Base-by-base conservation (phyloP, 2,113 vertebrate species). In the Clupea harengus region DNA sequence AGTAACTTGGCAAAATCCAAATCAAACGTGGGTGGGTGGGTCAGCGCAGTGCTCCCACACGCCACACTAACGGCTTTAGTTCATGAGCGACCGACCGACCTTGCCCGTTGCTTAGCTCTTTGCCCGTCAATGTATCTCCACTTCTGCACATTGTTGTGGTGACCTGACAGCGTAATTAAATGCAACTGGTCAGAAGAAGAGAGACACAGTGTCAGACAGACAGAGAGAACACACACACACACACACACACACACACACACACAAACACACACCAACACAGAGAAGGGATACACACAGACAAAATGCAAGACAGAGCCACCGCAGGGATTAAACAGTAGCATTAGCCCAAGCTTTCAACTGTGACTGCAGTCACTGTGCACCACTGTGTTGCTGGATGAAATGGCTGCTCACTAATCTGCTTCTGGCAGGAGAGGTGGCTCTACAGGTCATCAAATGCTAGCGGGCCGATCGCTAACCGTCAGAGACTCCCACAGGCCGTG, bases 401-500 rank as follows among this genome's bases (percentile, higher is more conserved):
- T 88, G 81, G 32, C 25, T 39, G 80, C n/a, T 82, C 86, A 86
- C 82, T 87, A 88, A 84, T 89, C 87, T 89, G 86, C 2, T 17
- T 78, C 25, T 78, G 86, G 82, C 28, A 4, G 72, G 11, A 85
- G 46, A 3, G 0, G 45, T 4, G 2, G 6, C 81, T 0, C 49
- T 81, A 86, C 81, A 84, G 64, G 81, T 90, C 83, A 85, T 86
- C 87, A 85, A 84, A 90, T 39, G 39, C 39, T 39, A 39, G 2
- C 39, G 39, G 39, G 39, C 39, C 39, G 39, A 39, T 39, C 82
- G 39, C 67, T 15, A 32, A 32, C 11, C 13, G 81, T 78, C 72
- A 32, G 13, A 44, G 72, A 10, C 72, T 78, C 28, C 28, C 72
- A 17, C 11, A 6, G 72, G 72, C 32, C 25, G 0, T 4, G 28